Evolutionary conservation across 2,888 invertebrate species (phyloP).

Genomic region (Perithous albicinctus): DNA sequence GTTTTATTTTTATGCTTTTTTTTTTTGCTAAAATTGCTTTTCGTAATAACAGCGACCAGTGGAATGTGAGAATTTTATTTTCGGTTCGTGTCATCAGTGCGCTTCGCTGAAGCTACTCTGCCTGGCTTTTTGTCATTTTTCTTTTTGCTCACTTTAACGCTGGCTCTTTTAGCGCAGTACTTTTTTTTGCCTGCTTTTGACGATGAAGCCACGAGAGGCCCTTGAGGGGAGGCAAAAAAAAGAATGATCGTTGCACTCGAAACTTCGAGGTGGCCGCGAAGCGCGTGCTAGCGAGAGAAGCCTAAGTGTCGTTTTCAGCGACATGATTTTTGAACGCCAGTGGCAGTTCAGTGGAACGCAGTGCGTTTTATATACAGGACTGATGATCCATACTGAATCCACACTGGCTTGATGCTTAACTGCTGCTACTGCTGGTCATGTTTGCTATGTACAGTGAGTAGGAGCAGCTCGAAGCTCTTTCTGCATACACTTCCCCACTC

Average conservation of each 20-base stretch:
- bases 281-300: slow-evolving; percentile 54
- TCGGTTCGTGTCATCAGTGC: slow-evolving; percentile 6
- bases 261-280: slow-evolving; percentile 68
- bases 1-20: background rate
- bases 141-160: background rate
- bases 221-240: slow-evolving; percentile 53
- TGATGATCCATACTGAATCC: slow-evolving; percentile 56
- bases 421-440: background rate
- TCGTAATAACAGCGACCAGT: background rate
- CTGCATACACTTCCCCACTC: slow-evolving; percentile 11
- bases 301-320: slow-evolving; percentile 73
- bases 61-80: slow-evolving; percentile 37
- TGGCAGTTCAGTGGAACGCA: background rate
- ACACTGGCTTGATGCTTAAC: slow-evolving; percentile 52
- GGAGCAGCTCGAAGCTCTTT: background rate
- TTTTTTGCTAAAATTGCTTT: background rate
- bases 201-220: slow-evolving; percentile 23
- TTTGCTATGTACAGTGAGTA: slow-evolving; percentile 4
- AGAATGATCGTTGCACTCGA: slow-evolving; percentile 68
- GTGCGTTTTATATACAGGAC: slow-evolving; percentile 34
- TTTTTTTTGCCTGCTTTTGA: slow-evolving; percentile 38
- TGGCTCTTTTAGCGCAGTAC: background rate
- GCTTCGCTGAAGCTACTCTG: slow-evolving; percentile 14
- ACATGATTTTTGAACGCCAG: slow-evolving; percentile 55
- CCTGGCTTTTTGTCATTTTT: slow-evolving; percentile 26